A percentile compares a stretch with the other conserved stretches of the same genome.
Evolutionary conservation across 1,140 invertebrate species (phyloP).

Genomic region (Chlorops oryzae): DNA sequence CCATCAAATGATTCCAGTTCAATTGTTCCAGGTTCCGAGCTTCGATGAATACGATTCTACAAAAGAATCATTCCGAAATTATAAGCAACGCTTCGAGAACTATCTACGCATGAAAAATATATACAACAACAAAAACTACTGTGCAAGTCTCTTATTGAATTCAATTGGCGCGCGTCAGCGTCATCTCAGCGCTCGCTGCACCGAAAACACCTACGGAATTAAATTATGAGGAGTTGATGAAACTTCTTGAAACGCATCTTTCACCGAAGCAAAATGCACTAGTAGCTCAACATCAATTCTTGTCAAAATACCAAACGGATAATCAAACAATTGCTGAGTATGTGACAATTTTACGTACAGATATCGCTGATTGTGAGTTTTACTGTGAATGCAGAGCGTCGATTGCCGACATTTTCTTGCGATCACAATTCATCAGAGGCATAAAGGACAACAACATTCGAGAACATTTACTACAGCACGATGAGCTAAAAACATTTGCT

Average conservation of each 20-base stretch:
- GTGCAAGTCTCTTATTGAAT: conserved; percentile 2
- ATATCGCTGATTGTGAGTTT: conserved; percentile 6
- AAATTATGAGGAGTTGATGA: background rate
- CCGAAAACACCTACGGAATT: background rate
- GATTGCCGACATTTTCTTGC: background rate
- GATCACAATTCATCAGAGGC: background rate
- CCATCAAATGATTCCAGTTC: background rate
- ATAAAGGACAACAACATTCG: conserved; percentile 2
- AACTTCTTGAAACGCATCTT: conserved; percentile 2
- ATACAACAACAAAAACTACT: background rate
- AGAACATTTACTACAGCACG: conserved; percentile 3
- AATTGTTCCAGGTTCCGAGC: background rate
- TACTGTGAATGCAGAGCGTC: background rate
- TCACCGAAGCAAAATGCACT: conserved; percentile 1
- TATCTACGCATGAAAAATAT: conserved; percentile 1
- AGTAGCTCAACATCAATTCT: conserved; percentile 3
- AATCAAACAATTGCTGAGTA: background rate
- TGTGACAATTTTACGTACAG: background rate
- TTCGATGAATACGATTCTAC: background rate
- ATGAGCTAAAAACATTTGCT: background rate
- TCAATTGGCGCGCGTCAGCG: background rate
- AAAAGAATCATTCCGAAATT: conserved; percentile 1
- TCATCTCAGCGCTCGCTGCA: background rate
- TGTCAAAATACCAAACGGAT: background rate
- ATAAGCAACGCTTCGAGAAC: conserved; percentile 2